Percentiles rank a stretch among this genome's conserved stretches.
phyloP scores from a whole-genome alignment of 2,888 invertebrate genomes.

The Limnephilus lunatus region DNA sequence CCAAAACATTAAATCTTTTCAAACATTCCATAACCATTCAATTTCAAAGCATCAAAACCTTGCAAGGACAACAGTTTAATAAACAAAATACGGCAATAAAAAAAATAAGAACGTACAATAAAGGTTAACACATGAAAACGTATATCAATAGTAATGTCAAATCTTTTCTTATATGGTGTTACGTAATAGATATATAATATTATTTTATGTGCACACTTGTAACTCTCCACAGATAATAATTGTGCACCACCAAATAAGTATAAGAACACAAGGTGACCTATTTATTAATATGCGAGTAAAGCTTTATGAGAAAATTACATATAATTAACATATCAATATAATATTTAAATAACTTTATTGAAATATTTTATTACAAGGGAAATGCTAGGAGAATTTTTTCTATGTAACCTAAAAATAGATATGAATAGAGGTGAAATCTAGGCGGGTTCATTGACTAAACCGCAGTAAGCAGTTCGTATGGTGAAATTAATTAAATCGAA shows the following conservation, averaged over 20 bases:
- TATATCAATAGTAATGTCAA: background rate
- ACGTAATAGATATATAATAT: background rate
- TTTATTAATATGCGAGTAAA: slow-evolving; percentile 5
- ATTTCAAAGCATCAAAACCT: background rate
- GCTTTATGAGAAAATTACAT: too few relatives aligned
- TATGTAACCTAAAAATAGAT: too few relatives aligned
- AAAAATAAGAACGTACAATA: background rate
- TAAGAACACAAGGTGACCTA: slow-evolving; percentile 7
- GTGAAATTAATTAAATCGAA: too few relatives aligned
- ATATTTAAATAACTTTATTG: background rate
- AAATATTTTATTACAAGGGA: background rate
- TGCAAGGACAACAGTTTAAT: background rate
- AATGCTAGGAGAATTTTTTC: background rate
- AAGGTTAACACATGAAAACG: background rate
- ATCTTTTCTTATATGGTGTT: background rate
- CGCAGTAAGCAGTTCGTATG: too few relatives aligned
- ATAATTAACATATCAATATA: background rate
- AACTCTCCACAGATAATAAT: background rate
- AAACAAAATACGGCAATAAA: background rate
- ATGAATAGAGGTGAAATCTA: too few relatives aligned
- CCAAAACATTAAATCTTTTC: background rate
- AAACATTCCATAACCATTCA: background rate
- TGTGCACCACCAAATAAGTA: background rate
- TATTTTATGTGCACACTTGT: too few relatives aligned
- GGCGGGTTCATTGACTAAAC: too few relatives aligned